phyloP scores from a whole-genome alignment of 2,797 vertebrate species.

The Sternarchorhynchus goeldii region DNA sequence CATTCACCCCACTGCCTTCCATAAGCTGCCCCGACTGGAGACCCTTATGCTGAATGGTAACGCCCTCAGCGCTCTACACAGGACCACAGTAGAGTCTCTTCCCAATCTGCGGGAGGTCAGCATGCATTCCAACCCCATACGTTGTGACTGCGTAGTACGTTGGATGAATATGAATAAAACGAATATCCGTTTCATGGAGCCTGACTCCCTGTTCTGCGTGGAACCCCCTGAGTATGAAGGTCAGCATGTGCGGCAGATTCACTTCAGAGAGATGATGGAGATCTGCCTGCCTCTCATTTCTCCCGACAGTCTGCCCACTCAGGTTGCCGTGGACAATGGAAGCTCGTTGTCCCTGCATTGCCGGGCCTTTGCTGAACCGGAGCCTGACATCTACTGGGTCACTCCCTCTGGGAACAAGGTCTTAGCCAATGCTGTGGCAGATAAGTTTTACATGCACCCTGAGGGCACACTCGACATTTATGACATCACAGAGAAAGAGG shows the following conservation, averaged over 20 bases:
- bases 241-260: constrained; percentile 93
- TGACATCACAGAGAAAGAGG: constrained; percentile 84
- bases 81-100: constrained; percentile 90
- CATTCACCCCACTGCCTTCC: constrained; percentile 96
- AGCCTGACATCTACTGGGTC: constrained; percentile 98
- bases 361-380: constrained; percentile 93
- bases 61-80: constrained; percentile 93
- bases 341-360: constrained; percentile 91
- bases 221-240: constrained; percentile 97
- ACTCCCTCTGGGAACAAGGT: constrained; percentile 89
- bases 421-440: constrained; percentile 82
- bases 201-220: constrained; percentile 92
- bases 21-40: constrained; percentile 91
- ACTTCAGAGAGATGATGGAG: constrained; percentile 99
- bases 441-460: constrained; percentile 91
- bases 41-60: constrained; percentile 97
- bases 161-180: constrained; percentile 99
- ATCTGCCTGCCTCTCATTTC: constrained; percentile 97
- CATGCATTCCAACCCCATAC: constrained; percentile 96
- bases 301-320: constrained; percentile 90
- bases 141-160: constrained; percentile 95
- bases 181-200: constrained; percentile 96
- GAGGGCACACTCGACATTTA: constrained; percentile 95
- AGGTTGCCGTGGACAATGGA: constrained; percentile 80
- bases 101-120: constrained; percentile 96